Percentiles rank a stretch among this genome's conserved stretches.
Evolutionary conservation across 2,888 invertebrate species (phyloP).

Genomic region (Volucella zonaria): DNA sequence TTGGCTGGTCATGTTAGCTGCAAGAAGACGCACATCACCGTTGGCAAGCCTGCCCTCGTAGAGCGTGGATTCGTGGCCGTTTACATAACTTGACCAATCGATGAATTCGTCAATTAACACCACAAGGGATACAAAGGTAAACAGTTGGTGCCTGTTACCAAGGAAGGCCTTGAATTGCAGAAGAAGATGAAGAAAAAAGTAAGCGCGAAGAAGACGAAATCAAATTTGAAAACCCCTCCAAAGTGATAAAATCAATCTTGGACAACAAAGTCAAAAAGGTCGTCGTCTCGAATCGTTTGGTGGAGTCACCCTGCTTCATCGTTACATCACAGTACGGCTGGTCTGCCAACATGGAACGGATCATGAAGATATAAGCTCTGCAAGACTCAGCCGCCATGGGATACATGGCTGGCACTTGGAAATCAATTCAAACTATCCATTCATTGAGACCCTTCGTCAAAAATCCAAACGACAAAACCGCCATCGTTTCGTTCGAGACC

Average conservation of each 20-base stretch:
- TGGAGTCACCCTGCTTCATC: conserved; percentile 99
- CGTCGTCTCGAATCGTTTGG: conserved; percentile 96
- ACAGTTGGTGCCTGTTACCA: conserved; percentile 97
- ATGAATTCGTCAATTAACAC: conserved; percentile 99
- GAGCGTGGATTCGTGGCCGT: conserved; percentile 98
- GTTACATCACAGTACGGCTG: conserved; percentile 99
- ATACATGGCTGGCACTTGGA: too few species aligned
- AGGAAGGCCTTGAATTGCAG: conserved; percentile 98
- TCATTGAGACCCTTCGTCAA: too few species aligned
- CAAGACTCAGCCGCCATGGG: too few species aligned
- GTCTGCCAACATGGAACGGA: too few species aligned
- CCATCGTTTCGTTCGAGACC: too few species aligned
- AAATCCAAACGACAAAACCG: too few species aligned
- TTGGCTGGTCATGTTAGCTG: conserved; percentile 93
- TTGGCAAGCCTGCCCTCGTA: conserved; percentile 95
- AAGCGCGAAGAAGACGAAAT: conserved; percentile 93
- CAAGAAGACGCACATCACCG: too few species aligned
- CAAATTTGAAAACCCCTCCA: conserved; percentile 86
- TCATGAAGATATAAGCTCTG: too few species aligned
- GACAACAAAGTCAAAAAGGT: conserved; percentile 99
- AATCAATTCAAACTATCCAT: too few species aligned
- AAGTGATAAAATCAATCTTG: conserved; percentile 96
- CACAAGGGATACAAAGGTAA: conserved; percentile 99
- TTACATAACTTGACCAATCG: conserved; percentile 99
- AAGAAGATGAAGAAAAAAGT: too few species aligned